These are phyloP conservation scores for Acanthosepion pharaonis DNA, from an alignment of 2,888 invertebrate genomes.

Conservation along the genomic window DNA sequence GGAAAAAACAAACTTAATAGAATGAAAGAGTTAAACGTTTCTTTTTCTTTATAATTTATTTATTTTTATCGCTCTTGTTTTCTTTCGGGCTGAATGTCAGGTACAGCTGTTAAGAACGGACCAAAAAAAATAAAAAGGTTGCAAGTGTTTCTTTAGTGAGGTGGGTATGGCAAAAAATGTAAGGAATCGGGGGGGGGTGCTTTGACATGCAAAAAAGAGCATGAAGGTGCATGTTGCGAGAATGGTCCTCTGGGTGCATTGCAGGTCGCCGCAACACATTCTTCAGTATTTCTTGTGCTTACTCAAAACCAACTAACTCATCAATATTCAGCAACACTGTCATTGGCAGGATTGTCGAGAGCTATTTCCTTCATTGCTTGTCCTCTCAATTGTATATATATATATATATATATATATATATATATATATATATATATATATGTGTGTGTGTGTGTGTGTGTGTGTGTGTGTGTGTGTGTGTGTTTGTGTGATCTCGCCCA, in stretches of 20 bases:
- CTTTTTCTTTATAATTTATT: background rate
- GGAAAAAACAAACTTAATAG: background rate
- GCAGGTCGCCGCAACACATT: background rate
- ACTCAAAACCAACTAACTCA: background rate
- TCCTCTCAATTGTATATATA: too few species aligned
- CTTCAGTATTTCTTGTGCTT: background rate
- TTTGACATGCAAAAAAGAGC: background rate
- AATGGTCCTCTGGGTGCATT: background rate
- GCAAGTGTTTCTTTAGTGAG: background rate
- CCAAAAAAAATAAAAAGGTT: background rate
- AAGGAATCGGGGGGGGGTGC: background rate
- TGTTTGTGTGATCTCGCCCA: too few species aligned
- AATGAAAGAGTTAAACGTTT: background rate
- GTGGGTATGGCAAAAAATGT: background rate
- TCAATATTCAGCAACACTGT: background rate
- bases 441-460: too few species aligned
- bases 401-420: too few species aligned
- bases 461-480: too few species aligned
- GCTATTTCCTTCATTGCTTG: background rate
- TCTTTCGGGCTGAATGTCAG: background rate
- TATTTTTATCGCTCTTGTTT: background rate
- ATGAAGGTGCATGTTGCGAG: background rate
- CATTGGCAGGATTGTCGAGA: background rate
- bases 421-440: too few species aligned
- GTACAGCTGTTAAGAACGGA: background rate